These are phyloP conservation scores for Tillus elongatus DNA, from an alignment of 2,888 invertebrate genomes.

Conservation along the genomic window DNA sequence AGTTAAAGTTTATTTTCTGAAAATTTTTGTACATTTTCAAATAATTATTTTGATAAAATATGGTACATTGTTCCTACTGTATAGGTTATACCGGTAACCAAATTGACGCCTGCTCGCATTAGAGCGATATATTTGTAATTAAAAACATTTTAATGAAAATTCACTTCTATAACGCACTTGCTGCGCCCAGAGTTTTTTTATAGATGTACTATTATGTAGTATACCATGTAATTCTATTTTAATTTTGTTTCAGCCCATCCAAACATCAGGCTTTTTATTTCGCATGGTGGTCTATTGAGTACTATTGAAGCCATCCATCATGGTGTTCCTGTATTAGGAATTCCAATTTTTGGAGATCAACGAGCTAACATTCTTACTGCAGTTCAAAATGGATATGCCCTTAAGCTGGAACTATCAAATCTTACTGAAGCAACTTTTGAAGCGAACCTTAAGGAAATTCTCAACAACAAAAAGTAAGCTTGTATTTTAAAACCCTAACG, in stretches of 20 bases:
- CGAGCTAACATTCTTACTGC: not conserved
- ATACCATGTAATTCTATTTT: too few relatives aligned
- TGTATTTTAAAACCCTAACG: not conserved
- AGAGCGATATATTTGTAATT: too few relatives aligned
- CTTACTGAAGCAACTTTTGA: not conserved
- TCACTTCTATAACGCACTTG: too few relatives aligned
- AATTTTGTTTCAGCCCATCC: not conserved
- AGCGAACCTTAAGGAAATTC: not conserved
- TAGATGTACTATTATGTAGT: too few relatives aligned
- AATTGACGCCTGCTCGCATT: too few relatives aligned
- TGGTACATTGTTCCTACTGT: too few relatives aligned
- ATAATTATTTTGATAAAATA: too few relatives aligned
- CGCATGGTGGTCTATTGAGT: slow-evolving; percentile 11
- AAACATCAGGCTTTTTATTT: slow-evolving; percentile 1
- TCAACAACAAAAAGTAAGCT: not conserved
- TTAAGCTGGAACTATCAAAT: not conserved
- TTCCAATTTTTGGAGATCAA: slow-evolving; percentile 6
- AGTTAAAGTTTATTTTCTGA: too few relatives aligned
- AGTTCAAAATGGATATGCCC: not conserved
- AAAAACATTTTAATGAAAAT: too few relatives aligned
- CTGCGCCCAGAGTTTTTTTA: too few relatives aligned
- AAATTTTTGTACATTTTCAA: too few relatives aligned
- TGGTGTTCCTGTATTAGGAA: slow-evolving; percentile 11
- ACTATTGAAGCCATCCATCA: slow-evolving; percentile 10
- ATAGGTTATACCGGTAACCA: too few relatives aligned